phyloP scores from a whole-genome alignment of 2,888 invertebrate genomes.

The Tubulanus polymorphus region DNA sequence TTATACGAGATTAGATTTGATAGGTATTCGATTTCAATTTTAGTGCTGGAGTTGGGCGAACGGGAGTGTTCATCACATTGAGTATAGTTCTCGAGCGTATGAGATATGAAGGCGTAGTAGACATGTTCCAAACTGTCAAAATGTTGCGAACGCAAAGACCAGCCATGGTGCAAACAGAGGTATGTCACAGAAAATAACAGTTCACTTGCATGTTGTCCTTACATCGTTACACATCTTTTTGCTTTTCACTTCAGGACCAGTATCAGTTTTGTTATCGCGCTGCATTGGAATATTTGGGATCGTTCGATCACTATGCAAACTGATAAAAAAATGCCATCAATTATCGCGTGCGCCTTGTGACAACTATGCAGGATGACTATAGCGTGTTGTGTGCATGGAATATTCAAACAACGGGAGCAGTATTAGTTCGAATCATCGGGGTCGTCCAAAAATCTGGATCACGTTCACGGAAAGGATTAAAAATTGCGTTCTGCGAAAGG shows the following conservation, averaged over 20 bases:
- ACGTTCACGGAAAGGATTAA: too few species aligned
- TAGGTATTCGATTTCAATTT: slow-evolving; percentile 29
- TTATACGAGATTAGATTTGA: background rate
- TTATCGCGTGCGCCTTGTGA: slow-evolving; percentile 3
- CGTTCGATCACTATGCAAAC: slow-evolving; percentile 77
- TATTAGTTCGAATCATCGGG: too few species aligned
- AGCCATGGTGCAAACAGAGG: slow-evolving; percentile 99
- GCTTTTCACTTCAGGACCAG: slow-evolving; percentile 66
- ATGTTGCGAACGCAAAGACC: slow-evolving; percentile 96
- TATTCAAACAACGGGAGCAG: too few species aligned
- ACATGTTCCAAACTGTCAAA: slow-evolving; percentile 98
- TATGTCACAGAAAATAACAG: slow-evolving; percentile 51
- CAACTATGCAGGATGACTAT: slow-evolving; percentile 14
- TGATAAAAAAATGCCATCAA: slow-evolving; percentile 20
- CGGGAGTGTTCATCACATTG: slow-evolving; percentile 96
- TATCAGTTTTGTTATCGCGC: slow-evolving; percentile 99
- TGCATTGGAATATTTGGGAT: slow-evolving; percentile 95
- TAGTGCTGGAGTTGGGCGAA: slow-evolving; percentile 96
- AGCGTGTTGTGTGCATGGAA: too few species aligned
- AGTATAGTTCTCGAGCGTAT: slow-evolving; percentile 97
- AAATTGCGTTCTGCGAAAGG: too few species aligned
- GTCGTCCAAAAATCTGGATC: too few species aligned
- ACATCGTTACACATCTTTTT: background rate
- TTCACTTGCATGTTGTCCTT: background rate
- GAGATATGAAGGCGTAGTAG: slow-evolving; percentile 98